phyloP scores from a whole-genome alignment of 2,888 invertebrate genomes.

The Idaea straminata region DNA sequence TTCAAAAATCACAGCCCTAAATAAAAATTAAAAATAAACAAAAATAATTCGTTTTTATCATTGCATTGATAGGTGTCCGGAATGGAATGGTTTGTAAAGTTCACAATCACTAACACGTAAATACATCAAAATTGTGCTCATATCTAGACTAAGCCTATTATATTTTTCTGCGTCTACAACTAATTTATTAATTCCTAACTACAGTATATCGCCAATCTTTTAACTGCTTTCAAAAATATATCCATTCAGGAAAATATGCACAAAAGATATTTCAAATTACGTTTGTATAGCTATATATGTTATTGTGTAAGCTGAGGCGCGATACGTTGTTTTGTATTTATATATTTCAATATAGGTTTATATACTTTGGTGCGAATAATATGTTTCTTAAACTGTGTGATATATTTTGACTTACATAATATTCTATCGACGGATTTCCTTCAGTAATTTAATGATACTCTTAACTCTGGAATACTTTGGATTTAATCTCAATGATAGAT shows the following conservation, averaged over 20 bases:
- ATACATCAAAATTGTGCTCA: constrained; percentile 43
- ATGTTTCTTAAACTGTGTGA: constrained; percentile 20
- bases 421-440: constrained; percentile 25
- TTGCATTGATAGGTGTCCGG: constrained; percentile 6
- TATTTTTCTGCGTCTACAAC: constrained; percentile 22
- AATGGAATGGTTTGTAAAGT: constrained; percentile 12
- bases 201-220: constrained; percentile 47
- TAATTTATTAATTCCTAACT: constrained; percentile 57
- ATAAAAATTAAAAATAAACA: constrained; percentile 11
- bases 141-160: constrained; percentile 26
- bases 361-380: constrained; percentile 19
- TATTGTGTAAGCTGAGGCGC: constrained; percentile 48
- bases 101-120: constrained; percentile 41
- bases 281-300: constrained; percentile 34
- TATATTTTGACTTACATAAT: constrained; percentile 12
- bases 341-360: constrained; percentile 8
- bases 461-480: not conserved
- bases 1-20: constrained; percentile 21
- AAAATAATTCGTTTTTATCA: constrained; percentile 3
- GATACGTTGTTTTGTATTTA: constrained; percentile 30
- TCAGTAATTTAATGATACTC: constrained; percentile 10
- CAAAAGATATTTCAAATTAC: constrained; percentile 33
- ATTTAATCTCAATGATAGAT: too few species aligned
- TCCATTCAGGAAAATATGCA: constrained; percentile 60
- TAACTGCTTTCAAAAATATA: constrained; percentile 69